Base-by-base conservation (phyloP, 2,113 vertebrate genomes). In the Epinephelus cyanopodus region DNA sequence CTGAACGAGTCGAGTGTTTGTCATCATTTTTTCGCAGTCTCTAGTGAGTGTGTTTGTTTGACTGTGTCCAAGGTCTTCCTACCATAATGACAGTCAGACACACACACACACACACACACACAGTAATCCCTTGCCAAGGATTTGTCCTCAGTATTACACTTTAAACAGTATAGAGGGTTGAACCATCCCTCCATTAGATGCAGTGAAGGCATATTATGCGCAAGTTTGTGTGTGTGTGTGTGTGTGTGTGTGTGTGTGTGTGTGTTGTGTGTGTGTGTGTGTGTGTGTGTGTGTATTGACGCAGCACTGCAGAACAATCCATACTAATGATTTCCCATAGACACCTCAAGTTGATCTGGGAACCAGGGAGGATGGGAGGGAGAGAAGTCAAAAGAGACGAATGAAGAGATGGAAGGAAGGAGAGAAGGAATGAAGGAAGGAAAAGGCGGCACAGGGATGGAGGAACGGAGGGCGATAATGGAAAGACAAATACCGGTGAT, bases 321-420 rank as follows among this genome's bases (percentile, higher is more conserved):
- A 92, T 92, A 89, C 83, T 89, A 91, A 89, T 89, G 92, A 94
- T 93, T 94, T 94, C 84, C 92, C 70, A 91, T 92, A 87, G 72
- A 90, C 86, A 85, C 87, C 87, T 92, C 83, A 90, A 92, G 84
- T 88, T 92, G 91, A 87, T 88, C 87, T 91, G 89, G 79, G 84
- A 93, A 86, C 70, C 61, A 70, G 63, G 63, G 83, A 85, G 79
- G 71, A 77, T 71, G 69, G 74, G 74, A 70, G 52, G 60, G 64
- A 74, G 69, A 33, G 42, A 58, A 77, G 70, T 79, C 72, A 76
- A 65, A 74, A 47, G 23, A 88, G 63, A 74, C n/a, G 0, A 71
- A 75, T 47, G 66, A 62, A 58, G 29, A 63, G 53, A 77, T 50
- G 29, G 57, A 73, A 67, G 33, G 33, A 37, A 45, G 11, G 42